Evolutionary conservation across 2,888 invertebrate species (phyloP), one percentile per base, ranked within the genome.

Genomic region (Heliothis peltigera): DNA sequence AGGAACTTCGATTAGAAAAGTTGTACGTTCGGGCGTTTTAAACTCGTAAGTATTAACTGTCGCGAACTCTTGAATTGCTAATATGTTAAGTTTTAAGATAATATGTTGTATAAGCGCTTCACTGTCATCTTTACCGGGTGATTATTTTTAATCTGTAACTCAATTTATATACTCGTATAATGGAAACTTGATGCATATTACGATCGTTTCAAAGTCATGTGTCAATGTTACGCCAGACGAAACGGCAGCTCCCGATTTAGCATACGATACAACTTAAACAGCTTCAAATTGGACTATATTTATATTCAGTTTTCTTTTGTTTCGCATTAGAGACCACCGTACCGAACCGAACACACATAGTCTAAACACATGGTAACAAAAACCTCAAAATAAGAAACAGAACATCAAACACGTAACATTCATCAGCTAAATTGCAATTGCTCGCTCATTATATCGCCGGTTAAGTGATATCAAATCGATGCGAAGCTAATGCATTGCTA

Each of bases 1-100:
- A 57, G 52, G 32, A 70, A 73, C 17, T 71, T 66, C 72, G 62
- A 51, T 59, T 58, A 62, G 32, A 62, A 63, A 70, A 70, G 60
- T 70, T 70, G 43, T 60, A 70, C 54, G 19, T 60, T 48, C 53
- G 25, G 39, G 54, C 46, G 25, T 65, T 69, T 67, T 47, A 59
- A 55, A 65, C 42, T 46, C 54, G n/a, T 59, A 51, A 43, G 32
- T 1, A 52, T 17, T 52, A 5, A 35, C 17, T 55, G 54, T 55
- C 44, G 25, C 18, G 54, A 49, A 56, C 43, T 54, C 19, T 56
- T 68, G 51, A 59, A 58, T 66, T 28, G 51, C 8, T 72, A 52
- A 71, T 71, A 66, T 35, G 55, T 28, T 42, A 65, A 70, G 60
- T 72, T 70, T 60, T 12, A 59, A 39, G n/a, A 57, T 64, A 57